Evolutionary conservation across 2,888 invertebrate species (phyloP).

Genomic region (Pollenia griseotomentosa): DNA sequence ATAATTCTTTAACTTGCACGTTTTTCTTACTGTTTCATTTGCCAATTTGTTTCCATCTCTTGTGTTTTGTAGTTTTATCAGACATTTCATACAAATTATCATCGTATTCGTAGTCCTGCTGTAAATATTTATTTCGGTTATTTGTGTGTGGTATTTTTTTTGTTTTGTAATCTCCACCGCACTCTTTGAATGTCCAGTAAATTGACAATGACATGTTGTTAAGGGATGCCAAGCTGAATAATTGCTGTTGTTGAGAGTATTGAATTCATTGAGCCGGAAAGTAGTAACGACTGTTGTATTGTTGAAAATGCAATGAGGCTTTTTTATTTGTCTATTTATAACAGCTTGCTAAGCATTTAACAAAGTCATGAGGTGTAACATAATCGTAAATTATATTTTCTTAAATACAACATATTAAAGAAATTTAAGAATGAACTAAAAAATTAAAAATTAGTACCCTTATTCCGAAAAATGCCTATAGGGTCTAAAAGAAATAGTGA

Average conservation of each 20-base stretch:
- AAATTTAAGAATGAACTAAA: too few species aligned
- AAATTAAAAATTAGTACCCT: too few species aligned
- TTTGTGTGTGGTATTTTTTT: background rate
- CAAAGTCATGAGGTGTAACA: too few species aligned
- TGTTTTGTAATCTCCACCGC: background rate
- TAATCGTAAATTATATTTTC: too few species aligned
- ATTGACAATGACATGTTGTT: constrained; percentile 31
- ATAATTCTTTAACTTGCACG: constrained; percentile 48
- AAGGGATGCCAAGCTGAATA: constrained; percentile 38
- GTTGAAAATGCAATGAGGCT: constrained; percentile 5
- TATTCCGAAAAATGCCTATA: too few species aligned
- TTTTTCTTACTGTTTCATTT: constrained; percentile 64
- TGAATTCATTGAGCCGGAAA: constrained; percentile 22
- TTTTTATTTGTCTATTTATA: background rate
- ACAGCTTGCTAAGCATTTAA: too few species aligned
- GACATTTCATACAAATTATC: background rate
- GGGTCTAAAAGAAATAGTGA: too few species aligned
- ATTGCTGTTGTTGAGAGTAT: background rate
- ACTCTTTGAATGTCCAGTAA: constrained; percentile 12
- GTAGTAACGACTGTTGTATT: background rate
- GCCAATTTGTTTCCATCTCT: constrained; percentile 46
- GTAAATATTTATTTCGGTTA: constrained; percentile 10
- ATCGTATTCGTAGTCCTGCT: constrained; percentile 24
- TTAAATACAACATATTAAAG: too few species aligned
- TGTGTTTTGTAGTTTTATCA: constrained; percentile 33